Evolutionary conservation across 2,113 vertebrate genomes (phyloP), one percentile per base, ranked within the genome.

Genomic region (Orcinus orca): DNA sequence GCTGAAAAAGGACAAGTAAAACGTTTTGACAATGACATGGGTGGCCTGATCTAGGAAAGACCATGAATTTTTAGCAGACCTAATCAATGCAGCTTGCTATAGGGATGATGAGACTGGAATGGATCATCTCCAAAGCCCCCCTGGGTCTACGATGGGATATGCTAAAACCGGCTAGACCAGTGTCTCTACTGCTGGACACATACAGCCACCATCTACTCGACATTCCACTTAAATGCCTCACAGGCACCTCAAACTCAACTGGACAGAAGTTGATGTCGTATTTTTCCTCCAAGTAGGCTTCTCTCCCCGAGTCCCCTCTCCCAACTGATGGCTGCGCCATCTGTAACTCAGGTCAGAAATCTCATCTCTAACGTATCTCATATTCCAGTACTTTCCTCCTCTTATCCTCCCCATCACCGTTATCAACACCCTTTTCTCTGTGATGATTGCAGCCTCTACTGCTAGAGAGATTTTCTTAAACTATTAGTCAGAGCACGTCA

Each of bases 361-460:
- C 79, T 20, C 83, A 0, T 62, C 41, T 47, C 36, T 5, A 0
- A 31, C 8, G 0, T 7, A n/a, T 25, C 33, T 92, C 12, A 1
- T 18, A 6, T 25, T 36, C n/a, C 6, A 29, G 9, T 1, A 7
- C 44, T 62, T 15, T 85, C 53, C 20, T 55, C n/a, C 23, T 62
- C 2, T 1, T 12, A 8, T 20, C 26, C 14, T 53, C 26, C 63
- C 53, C 44, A 0, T 23, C 29, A 11, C 63, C 14, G 15, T 74
- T 50, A 20, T 68, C 60, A 31, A 53, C 38, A 50, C 9, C 8
- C 31, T 73, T 53, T 79, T 67, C 38, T 77, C 44, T 21, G 29
- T 23, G 36, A 31, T 41, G 17, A 8, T 36, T n/a, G 62, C 77
- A 77, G 76, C 26, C 36, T 73, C 1, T 8, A 11, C 44, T 62